Percentiles rank a stretch among this genome's conserved stretches.
These are phyloP conservation scores for Magallana angulata DNA, from an alignment of 1,140 invertebrate genomes.

Conservation along the genomic window DNA sequence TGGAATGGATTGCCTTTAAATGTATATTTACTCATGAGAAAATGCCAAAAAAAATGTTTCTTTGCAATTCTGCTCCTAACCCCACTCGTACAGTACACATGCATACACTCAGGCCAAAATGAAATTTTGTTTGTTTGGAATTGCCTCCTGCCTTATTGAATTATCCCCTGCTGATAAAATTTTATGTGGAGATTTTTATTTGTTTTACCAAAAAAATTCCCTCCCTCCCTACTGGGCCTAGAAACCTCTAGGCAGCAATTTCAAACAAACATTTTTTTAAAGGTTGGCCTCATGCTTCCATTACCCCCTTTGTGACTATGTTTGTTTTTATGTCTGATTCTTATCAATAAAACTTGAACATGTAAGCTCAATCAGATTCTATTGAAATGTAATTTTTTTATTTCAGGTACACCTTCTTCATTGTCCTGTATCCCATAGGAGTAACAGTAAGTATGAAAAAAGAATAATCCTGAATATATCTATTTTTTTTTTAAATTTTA, in stretches of 20 bases:
- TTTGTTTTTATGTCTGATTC: neutral
- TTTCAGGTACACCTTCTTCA: slow-evolving; percentile 90
- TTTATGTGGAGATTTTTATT: too few species aligned
- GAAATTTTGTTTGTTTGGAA: too few species aligned
- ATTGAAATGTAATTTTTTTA: slow-evolving; percentile 25
- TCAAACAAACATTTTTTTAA: neutral
- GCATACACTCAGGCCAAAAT: too few species aligned
- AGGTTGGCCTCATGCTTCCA: neutral
- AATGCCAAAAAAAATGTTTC: too few species aligned
- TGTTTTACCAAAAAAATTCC: too few species aligned
- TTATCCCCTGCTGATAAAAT: too few species aligned
- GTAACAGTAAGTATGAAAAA: slow-evolving; percentile 83
- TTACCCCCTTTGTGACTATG: neutral
- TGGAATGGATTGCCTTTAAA: too few species aligned
- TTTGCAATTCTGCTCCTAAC: too few species aligned
- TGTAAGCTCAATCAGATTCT: neutral
- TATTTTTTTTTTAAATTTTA: neutral
- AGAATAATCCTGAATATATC: neutral
- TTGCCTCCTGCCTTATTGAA: too few species aligned
- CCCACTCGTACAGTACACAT: too few species aligned
- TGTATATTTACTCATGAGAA: too few species aligned
- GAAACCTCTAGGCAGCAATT: neutral
- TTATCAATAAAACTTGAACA: neutral
- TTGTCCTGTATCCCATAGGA: slow-evolving; percentile 94
- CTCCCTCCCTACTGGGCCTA: neutral